Percentiles rank a stretch among this genome's conserved stretches.
Conservation (phyloP, 1,140 invertebrate genomes). For the Popillia japonica region DNA sequence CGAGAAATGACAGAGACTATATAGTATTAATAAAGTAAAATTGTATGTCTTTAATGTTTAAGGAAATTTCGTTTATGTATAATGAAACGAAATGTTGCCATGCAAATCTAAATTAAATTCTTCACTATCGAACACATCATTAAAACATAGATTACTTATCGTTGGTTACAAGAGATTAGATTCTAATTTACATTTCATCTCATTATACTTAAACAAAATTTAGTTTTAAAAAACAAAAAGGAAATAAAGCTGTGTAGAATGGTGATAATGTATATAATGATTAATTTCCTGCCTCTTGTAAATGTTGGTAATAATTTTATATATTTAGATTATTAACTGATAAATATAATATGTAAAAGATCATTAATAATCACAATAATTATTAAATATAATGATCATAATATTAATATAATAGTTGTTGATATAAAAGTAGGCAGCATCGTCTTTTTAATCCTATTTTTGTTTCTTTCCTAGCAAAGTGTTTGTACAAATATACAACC, state of each 20-base stretch:
- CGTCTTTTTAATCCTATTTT: neutral
- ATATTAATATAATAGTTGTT: neutral
- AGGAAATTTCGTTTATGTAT: neutral
- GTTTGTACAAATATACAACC: neutral
- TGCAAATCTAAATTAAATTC: neutral
- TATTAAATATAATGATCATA: conserved; percentile 1
- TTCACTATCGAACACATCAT: no score
- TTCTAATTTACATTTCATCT: conserved; percentile 20
- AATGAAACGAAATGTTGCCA: neutral
- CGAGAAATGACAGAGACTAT: conserved; percentile 1
- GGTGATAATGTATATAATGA: conserved; percentile 38
- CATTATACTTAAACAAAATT: conserved; percentile 2
- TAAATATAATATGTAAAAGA: conserved; percentile 13
- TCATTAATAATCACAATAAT: conserved; percentile 23
- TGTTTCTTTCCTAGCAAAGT: neutral
- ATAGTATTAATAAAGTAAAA: conserved; percentile 29
- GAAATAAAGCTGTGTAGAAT: conserved; percentile 39
- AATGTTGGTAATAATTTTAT: conserved; percentile 36
- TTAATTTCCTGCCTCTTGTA: conserved; percentile 39
- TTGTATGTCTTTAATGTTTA: conserved; percentile 22
- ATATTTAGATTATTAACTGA: conserved; percentile 34
- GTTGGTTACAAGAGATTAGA: no score
- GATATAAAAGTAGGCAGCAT: neutral
- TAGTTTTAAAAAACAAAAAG: conserved; percentile 32
- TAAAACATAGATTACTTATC: no score